Conservation (phyloP, 2,113 vertebrate genomes). For the Sphaerodactylus townsendi region DNA sequence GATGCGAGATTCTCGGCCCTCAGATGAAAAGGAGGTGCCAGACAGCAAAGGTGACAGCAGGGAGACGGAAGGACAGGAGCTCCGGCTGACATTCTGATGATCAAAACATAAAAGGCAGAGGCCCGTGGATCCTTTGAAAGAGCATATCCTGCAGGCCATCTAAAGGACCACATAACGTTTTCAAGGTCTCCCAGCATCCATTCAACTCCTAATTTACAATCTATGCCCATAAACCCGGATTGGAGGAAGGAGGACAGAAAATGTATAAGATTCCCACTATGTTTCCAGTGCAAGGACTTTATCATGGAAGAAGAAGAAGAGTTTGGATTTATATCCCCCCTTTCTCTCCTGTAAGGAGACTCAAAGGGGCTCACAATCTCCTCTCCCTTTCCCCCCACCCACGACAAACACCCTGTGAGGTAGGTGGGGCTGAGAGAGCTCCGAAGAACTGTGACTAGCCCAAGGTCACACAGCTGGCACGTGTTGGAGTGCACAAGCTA, state of each 20-base stretch:
- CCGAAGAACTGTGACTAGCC: no score
- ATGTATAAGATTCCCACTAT: conserved; percentile 14
- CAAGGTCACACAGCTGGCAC: no score
- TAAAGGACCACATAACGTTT: conserved; percentile 41
- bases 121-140: conserved; percentile 23
- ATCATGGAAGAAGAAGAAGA: no score
- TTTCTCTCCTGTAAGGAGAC: no score
- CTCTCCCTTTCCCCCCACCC: no score
- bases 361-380: no score
- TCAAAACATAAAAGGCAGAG: conserved; percentile 29
- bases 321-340: no score
- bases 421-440: no score
- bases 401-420: no score
- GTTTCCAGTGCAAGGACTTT: not conserved
- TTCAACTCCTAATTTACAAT: not conserved
- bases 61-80: conserved; percentile 17
- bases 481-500: no score
- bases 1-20: not conserved
- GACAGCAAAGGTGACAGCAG: conserved; percentile 30
- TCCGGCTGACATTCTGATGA: conserved; percentile 45
- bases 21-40: conserved; percentile 11
- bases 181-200: conserved; percentile 1
- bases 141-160: not conserved
- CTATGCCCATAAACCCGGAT: conserved; percentile 26
- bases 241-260: not conserved